Percentiles rank a stretch among this genome's conserved stretches.
Evolutionary conservation across 2,797 vertebrate species (phyloP).

Genomic region (Spinibarbus caldwelli): DNA sequence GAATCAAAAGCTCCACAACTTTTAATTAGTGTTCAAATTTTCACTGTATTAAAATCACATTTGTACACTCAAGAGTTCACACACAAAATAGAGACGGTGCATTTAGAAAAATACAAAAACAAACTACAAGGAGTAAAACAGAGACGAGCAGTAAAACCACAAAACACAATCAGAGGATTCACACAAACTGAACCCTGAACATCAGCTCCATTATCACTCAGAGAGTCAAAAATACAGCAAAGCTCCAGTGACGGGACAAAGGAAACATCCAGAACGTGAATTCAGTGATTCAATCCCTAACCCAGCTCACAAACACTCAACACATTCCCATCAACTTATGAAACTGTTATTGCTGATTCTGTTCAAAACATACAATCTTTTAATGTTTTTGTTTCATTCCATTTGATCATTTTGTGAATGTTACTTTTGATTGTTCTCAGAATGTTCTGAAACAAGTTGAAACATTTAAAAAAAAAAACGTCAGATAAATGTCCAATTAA

Average conservation of each 20-base stretch:
- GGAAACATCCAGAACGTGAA: too few relatives aligned
- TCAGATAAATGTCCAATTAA: too few relatives aligned
- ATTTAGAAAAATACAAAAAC: conserved; percentile 46
- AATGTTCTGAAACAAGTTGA: too few relatives aligned
- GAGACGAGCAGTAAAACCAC: not conserved
- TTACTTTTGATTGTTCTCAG: not conserved
- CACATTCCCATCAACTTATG: too few relatives aligned
- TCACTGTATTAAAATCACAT: conserved; percentile 33
- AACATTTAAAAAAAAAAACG: not conserved
- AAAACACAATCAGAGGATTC: conserved; percentile 7
- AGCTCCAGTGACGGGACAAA: not conserved
- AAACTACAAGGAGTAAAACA: conserved; percentile 50
- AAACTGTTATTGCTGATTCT: not conserved
- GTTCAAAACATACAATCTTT: not conserved
- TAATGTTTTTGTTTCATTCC: too few relatives aligned
- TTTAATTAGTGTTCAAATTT: conserved; percentile 10
- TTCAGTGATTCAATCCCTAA: not conserved
- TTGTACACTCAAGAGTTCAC: conserved; percentile 24
- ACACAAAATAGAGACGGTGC: conserved; percentile 49
- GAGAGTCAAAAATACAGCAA: not conserved
- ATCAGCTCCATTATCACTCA: too few relatives aligned
- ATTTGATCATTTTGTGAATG: not conserved
- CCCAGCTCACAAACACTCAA: not conserved
- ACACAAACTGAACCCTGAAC: conserved; percentile 59
- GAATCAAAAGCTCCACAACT: not conserved